Percentiles rank a stretch among this genome's conserved stretches.
Conservation (phyloP, 2,113 vertebrate genomes). For the Lagenorhynchus albirostris region DNA sequence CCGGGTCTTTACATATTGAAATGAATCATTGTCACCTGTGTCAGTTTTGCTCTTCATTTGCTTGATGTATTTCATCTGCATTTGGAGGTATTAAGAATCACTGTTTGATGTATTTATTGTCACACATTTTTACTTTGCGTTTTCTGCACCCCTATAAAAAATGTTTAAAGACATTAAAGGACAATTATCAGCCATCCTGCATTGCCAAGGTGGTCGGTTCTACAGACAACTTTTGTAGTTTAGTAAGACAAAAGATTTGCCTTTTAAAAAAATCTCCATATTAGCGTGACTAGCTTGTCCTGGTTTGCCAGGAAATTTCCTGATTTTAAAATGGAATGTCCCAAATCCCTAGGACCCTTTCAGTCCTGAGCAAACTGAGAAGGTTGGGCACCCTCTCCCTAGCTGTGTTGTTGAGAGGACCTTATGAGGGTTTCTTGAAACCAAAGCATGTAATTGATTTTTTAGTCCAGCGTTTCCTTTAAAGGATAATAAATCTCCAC, state of each 20-base stretch:
- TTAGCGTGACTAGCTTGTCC: background rate
- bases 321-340: constrained; percentile 3
- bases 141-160: constrained; percentile 27
- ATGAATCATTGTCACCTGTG: constrained; percentile 1
- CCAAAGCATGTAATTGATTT: background rate
- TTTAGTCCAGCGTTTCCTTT: constrained; percentile 19
- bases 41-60: constrained; percentile 49
- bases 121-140: background rate
- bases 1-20: constrained; percentile 45
- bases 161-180: constrained; percentile 25
- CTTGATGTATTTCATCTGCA: constrained; percentile 40
- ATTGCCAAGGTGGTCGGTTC: background rate
- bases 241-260: constrained; percentile 6
- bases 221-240: background rate
- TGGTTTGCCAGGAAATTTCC: background rate
- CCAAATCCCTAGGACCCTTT: background rate
- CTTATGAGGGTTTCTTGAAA: constrained; percentile 32
- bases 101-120: background rate
- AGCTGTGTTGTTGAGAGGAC: background rate
- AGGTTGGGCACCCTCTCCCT: background rate
- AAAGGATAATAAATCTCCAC: constrained; percentile 53
- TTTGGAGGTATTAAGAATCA: constrained; percentile 30
- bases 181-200: background rate
- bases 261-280: background rate
- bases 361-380: background rate